Base-by-base conservation (phyloP, 2,888 invertebrate species). In the Parnassius orleans region DNA sequence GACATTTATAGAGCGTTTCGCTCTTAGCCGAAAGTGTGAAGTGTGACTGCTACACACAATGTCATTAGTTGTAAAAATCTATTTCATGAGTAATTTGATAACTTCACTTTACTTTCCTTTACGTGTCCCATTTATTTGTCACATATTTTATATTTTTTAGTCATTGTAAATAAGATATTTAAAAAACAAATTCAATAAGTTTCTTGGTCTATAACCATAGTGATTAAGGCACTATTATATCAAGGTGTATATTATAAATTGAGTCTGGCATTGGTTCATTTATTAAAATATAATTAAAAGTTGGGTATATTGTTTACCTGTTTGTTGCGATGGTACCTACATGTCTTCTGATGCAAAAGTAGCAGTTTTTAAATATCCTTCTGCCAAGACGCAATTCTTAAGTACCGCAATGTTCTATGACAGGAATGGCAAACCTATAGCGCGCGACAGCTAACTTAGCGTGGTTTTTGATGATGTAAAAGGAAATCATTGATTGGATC, bases 1-100 rank as follows among this genome's bases (percentile, higher is more conserved):
- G 42, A 15, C 14, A 48, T 54, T 24, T 19, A 42, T 47, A 54
- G 15, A 15, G 48, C 24, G 41, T 54, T 55, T 51, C 42, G 55
- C 44, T 10, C 11, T 41, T 48, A 24, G 42, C 46, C 9, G 51
- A 14, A 57, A n/a, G 24, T 61, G 65, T 61, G 63, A 54, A 50
- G 55, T 54, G 69, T 70, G 72, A 76, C 75, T 75, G 78, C 79
- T 79, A 78, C 77, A 80, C 77, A 76, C 19, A 19, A 19, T 80
- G 77, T 80, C 60, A 78, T 78, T 77, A 65, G 64, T 57, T 71
- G 68, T 80, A 74, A 77, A 72, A 68, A 72, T 64, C 61, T 65
- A 53, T 66, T 66, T 61, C 70, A 72, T 68, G 72, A 75, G 72
- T 76, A 75, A 75, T 69, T 70, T 70, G 53, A 69, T 72, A 73